Evolutionary conservation across 2,113 vertebrate genomes (phyloP).

Genomic region (Pangasianodon gigas): DNA sequence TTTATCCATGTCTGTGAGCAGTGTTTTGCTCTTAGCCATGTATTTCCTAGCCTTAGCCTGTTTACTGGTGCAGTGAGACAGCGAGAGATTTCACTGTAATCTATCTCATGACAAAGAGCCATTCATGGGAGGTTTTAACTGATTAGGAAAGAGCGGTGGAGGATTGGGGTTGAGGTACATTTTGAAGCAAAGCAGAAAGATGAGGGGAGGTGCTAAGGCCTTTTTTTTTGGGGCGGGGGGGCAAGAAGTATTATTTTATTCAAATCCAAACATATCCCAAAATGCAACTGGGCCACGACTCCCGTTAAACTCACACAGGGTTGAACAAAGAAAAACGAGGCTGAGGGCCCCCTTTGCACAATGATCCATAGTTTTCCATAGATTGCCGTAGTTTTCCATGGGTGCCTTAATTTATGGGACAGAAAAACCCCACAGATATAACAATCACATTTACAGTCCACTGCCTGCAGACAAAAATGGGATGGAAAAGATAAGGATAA

Average conservation of each 20-base stretch:
- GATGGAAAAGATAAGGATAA: constrained; percentile 32
- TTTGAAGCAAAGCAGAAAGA: constrained; percentile 49
- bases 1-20: constrained; percentile 8
- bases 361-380: constrained; percentile 63
- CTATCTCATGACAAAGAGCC: constrained; percentile 78
- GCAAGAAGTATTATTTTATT: constrained; percentile 78
- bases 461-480: constrained; percentile 40
- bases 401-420: constrained; percentile 21
- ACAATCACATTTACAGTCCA: constrained; percentile 53
- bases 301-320: constrained; percentile 64
- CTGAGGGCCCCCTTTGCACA: constrained; percentile 66
- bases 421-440: constrained; percentile 43
- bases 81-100: constrained; percentile 77
- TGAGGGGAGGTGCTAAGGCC: constrained; percentile 25
- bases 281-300: constrained; percentile 70
- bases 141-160: constrained; percentile 71
- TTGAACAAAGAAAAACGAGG: constrained; percentile 72
- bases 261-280: constrained; percentile 82
- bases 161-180: constrained; percentile 64
- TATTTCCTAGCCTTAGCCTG: constrained; percentile 26
- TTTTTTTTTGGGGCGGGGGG: constrained; percentile 54
- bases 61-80: constrained; percentile 42
- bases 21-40: background rate
- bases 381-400: constrained; percentile 20
- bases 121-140: constrained; percentile 81